Evolutionary conservation across 2,797 vertebrate species (phyloP).

Genomic region (Halcyon badia): DNA sequence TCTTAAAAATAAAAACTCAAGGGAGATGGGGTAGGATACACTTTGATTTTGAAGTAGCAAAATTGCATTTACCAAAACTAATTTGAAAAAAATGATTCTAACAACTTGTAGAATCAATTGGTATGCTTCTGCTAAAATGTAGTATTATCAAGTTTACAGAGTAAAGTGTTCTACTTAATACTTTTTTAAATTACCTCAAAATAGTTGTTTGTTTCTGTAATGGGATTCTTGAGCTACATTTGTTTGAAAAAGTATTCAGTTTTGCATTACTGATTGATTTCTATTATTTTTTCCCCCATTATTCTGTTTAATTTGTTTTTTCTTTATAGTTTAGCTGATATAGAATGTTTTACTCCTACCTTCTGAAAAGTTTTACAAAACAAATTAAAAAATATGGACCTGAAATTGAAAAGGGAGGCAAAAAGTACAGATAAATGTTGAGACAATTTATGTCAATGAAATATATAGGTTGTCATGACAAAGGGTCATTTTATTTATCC

Average conservation of each 20-base stretch:
- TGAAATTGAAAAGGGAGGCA: not conserved
- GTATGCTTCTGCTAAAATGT: not conserved
- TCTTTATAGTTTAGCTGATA: not conserved
- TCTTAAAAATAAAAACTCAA: not conserved
- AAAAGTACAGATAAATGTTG: not conserved
- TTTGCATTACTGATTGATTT: not conserved
- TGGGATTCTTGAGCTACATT: not conserved
- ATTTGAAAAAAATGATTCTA: conserved; percentile 31
- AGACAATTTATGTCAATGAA: not conserved
- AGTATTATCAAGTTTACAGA: not conserved
- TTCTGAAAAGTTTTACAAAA: not conserved
- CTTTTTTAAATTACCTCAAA: not conserved
- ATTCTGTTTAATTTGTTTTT: not conserved
- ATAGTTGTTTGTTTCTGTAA: not conserved
- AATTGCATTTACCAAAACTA: conserved; percentile 13
- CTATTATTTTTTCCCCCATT: not conserved
- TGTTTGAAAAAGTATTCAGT: not conserved
- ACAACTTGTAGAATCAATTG: not conserved
- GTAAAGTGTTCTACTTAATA: not conserved
- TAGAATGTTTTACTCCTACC: not conserved
- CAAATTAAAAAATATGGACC: not conserved
- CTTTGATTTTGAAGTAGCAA: conserved; percentile 28
- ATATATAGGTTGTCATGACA: not conserved
- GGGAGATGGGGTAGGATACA: not conserved
- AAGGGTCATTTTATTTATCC: not conserved